These are phyloP conservation scores for Crypturellus tataupa DNA, from an alignment of 2,797 vertebrate species.

Conservation along the genomic window DNA sequence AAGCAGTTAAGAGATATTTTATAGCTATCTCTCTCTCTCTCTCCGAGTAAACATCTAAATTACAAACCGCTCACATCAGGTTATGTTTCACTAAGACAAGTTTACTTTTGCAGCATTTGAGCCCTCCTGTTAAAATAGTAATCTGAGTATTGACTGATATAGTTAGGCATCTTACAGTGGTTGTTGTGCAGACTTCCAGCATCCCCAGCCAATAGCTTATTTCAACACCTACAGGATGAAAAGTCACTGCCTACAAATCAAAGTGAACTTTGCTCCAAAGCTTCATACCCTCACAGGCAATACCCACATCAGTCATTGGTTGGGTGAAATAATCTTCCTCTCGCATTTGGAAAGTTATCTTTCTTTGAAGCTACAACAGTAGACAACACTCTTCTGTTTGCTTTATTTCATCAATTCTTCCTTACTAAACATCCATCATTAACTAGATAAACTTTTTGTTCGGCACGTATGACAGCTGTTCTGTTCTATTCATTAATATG, in stretches of 20 bases:
- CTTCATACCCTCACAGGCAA: neutral
- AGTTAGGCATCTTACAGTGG: neutral
- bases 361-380: neutral
- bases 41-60: neutral
- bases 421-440: neutral
- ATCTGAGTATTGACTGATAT: neutral
- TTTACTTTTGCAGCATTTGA: neutral
- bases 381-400: neutral
- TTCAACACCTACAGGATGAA: neutral
- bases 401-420: neutral
- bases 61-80: neutral
- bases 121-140: neutral
- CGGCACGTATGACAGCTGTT: neutral
- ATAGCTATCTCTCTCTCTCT: neutral
- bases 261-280: neutral
- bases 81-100: neutral
- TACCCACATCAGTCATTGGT: neutral
- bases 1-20: neutral
- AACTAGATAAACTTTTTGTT: neutral
- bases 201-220: neutral
- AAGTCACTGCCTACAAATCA: neutral
- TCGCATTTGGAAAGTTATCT: neutral
- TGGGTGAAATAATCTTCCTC: neutral
- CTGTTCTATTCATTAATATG: rapidly evolving
- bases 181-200: neutral